These are phyloP conservation scores for Catagonus wagneri DNA, from an alignment of 2,113 vertebrate species.

Conservation along the genomic window DNA sequence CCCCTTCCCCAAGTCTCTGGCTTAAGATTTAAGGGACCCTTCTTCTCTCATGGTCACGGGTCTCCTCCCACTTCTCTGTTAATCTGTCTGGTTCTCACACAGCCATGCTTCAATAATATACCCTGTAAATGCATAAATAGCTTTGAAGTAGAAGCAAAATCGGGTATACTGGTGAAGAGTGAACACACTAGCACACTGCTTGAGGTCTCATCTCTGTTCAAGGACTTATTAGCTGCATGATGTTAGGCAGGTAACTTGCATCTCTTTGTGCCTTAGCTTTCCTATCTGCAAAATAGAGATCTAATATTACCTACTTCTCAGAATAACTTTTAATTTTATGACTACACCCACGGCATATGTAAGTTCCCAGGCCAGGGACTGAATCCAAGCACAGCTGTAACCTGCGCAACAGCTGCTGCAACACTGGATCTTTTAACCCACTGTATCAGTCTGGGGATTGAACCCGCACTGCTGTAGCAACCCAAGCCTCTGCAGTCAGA, in stretches of 20 bases:
- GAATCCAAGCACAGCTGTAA: no score
- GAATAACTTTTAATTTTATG: neutral
- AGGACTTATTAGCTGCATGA: neutral
- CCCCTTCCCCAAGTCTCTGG: neutral
- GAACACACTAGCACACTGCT: neutral
- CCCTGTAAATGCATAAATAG: neutral
- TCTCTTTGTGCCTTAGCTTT: neutral
- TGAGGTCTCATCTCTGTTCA: neutral
- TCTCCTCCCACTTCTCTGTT: neutral
- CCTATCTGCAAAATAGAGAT: slow-evolving; percentile 6
- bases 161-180: neutral
- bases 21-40: neutral
- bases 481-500: no score
- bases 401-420: no score
- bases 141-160: neutral
- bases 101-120: neutral
- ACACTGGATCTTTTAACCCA: no score
- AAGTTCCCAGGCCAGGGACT: no score
- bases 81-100: neutral
- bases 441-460: no score
- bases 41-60: neutral
- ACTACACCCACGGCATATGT: no score
- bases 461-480: no score
- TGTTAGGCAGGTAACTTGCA: neutral
- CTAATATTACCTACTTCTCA: neutral